Conservation (phyloP, 2,888 invertebrate genomes). For the Koerneria pararmatus region DNA sequence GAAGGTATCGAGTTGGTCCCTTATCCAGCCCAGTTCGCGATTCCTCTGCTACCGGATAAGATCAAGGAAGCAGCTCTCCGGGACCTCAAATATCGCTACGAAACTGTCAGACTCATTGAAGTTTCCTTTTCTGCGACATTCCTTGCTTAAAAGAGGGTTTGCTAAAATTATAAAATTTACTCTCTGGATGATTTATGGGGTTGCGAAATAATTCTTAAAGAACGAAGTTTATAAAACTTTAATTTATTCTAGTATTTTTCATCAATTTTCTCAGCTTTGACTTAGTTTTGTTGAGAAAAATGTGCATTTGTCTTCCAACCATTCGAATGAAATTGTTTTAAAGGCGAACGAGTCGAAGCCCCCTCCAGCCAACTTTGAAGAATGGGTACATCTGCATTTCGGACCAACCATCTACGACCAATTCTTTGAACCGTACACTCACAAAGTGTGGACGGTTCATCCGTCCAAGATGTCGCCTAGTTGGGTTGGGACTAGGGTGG, state of each 20-base stretch:
- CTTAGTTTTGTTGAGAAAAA: no score
- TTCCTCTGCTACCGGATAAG: slow-evolving; percentile 54
- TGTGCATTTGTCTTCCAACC: no score
- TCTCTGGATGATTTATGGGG: no score
- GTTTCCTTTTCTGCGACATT: no score
- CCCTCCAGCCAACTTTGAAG: slow-evolving; percentile 55
- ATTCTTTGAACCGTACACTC: slow-evolving; percentile 59
- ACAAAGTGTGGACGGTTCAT: slow-evolving; percentile 59
- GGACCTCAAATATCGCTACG: slow-evolving; percentile 56
- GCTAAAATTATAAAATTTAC: no score
- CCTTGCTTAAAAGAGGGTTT: no score
- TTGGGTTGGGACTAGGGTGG: slow-evolving; percentile 57
- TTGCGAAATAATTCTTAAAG: no score
- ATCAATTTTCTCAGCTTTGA: no score
- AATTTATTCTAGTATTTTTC: no score
- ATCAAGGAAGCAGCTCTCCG: slow-evolving; percentile 47
- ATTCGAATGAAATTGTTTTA: no score
- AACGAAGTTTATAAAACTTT: no score
- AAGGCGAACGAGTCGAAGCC: no score
- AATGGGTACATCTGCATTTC: slow-evolving; percentile 57
- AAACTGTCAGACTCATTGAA: slow-evolving; percentile 37
- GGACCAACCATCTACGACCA: slow-evolving; percentile 54
- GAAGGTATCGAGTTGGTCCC: slow-evolving; percentile 55
- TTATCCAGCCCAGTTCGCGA: slow-evolving; percentile 59
- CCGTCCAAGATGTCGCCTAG: slow-evolving; percentile 53